These are phyloP conservation scores for Acanthisitta chloris DNA, from an alignment of 2,113 vertebrate species.

Conservation along the genomic window DNA sequence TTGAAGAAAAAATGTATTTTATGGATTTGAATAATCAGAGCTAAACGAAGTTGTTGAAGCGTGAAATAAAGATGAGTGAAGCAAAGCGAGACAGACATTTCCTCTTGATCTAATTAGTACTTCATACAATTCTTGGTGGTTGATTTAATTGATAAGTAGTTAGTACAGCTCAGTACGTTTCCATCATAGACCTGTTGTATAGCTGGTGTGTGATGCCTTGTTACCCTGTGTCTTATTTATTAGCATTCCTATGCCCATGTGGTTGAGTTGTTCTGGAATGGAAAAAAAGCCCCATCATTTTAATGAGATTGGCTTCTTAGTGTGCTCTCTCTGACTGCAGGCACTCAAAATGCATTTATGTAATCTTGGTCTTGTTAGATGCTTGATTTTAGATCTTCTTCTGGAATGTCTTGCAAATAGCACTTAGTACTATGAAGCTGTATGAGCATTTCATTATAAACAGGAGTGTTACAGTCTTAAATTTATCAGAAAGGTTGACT, in stretches of 20 bases:
- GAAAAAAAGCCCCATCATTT: neutral
- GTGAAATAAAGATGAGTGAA: neutral
- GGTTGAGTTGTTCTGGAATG: neutral
- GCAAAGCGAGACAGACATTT: neutral
- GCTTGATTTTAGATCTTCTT: neutral
- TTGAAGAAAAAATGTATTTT: neutral
- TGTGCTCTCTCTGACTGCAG: neutral
- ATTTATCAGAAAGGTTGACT: neutral
- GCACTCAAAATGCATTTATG: neutral
- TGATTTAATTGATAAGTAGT: neutral
- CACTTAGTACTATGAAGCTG: neutral
- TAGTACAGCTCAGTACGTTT: neutral
- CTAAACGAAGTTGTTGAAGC: neutral
- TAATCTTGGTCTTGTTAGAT: neutral
- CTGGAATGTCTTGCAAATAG: neutral
- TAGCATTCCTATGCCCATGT: accelerated
- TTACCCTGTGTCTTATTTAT: neutral
- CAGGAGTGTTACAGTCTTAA: neutral
- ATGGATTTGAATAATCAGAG: neutral
- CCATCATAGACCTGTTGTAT: neutral
- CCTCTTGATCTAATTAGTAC: neutral
- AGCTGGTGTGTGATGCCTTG: neutral
- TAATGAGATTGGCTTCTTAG: neutral
- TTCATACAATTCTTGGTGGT: neutral
- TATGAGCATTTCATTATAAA: neutral